Percentiles rank a stretch among this genome's conserved stretches.
Conservation (phyloP, 2,113 vertebrate species). For the Syngnathus floridae region DNA sequence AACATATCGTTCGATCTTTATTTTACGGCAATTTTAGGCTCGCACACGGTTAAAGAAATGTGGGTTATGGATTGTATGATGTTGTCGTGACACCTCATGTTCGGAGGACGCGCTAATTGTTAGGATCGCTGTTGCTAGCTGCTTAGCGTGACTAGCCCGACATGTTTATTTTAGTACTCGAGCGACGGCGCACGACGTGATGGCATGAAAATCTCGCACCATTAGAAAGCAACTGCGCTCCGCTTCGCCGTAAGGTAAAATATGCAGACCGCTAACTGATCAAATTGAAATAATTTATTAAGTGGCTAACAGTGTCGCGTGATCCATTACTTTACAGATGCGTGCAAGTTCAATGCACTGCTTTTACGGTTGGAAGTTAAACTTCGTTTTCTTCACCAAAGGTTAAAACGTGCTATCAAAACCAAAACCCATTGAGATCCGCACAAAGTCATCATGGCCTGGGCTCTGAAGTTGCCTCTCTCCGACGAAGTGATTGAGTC, state of each 20-base stretch:
- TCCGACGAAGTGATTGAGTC: constrained; percentile 96
- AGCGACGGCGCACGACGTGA: constrained; percentile 47
- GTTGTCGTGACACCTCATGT: neutral
- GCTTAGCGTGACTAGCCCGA: constrained; percentile 43
- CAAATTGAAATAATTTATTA: neutral
- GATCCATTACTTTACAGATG: neutral
- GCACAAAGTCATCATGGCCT: constrained; percentile 76
- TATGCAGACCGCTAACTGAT: no score
- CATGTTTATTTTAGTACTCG: constrained; percentile 53
- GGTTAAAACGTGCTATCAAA: constrained; percentile 7
- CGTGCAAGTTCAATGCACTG: neutral
- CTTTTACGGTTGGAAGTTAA: neutral
- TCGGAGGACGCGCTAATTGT: neutral
- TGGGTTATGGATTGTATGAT: neutral
- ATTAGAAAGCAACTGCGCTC: constrained; percentile 18
- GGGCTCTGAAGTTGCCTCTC: constrained; percentile 93
- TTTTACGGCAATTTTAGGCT: neutral
- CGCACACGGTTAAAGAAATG: neutral
- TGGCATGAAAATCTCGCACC: constrained; percentile 38
- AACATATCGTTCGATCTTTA: neutral
- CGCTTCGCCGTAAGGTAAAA: constrained; percentile 36
- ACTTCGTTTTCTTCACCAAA: neutral
- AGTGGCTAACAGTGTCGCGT: neutral
- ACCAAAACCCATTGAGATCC: constrained; percentile 19
- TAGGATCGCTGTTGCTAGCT: constrained; percentile 9